Conservation (phyloP, 2,113 vertebrate genomes). For the Cynopterus brachyotis region DNA sequence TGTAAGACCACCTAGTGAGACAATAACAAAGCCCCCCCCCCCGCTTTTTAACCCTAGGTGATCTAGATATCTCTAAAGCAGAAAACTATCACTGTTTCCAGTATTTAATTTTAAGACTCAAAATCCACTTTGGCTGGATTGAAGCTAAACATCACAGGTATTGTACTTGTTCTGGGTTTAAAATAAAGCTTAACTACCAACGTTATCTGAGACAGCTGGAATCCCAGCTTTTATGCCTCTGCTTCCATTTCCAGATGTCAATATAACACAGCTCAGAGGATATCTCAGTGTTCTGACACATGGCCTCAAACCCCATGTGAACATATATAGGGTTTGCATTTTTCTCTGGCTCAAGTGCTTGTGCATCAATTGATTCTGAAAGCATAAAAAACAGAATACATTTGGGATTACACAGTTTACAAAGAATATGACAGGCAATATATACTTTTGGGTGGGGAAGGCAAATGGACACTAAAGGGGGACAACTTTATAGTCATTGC, state of each 20-base stretch:
- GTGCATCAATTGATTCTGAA: conserved; percentile 10
- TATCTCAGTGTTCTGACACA: neutral
- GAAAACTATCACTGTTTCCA: neutral
- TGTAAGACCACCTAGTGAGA: neutral
- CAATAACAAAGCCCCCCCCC: neutral
- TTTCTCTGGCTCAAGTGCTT: neutral
- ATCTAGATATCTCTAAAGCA: neutral
- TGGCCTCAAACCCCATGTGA: neutral
- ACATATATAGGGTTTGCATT: neutral
- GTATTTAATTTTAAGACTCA: neutral
- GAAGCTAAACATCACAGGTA: neutral
- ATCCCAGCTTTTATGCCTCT: neutral
- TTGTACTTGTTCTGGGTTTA: neutral
- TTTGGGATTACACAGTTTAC: neutral
- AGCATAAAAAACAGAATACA: neutral
- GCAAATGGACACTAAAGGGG: neutral
- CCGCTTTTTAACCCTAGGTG: neutral
- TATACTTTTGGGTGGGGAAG: neutral
- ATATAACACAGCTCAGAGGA: neutral
- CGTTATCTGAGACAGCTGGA: neutral
- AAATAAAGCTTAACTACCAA: neutral
- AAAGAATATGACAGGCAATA: neutral
- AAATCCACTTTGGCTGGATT: neutral
- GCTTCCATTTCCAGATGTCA: neutral
- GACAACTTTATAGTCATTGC: neutral